Evolutionary conservation across 2,888 invertebrate genomes (phyloP), one percentile per base, ranked within the genome.

Genomic region (Polymixis flavicincta): DNA sequence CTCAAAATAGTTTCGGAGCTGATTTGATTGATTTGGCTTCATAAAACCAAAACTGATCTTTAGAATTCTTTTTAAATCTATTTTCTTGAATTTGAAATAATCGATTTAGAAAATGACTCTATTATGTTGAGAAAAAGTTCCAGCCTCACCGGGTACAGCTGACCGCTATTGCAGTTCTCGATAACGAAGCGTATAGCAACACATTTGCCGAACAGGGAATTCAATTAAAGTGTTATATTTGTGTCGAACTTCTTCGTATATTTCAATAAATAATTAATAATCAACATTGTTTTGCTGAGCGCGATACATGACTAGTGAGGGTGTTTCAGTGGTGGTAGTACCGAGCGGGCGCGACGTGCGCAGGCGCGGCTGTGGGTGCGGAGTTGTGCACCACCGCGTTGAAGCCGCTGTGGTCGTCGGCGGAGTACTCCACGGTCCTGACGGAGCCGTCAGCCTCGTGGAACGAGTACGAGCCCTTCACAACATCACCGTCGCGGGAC

Each of bases 401-500:
- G 91, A 95, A 95, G 54, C 97, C 97, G 88, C 91, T 95, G 93
- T 97, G 96, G 88, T 95, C 96, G 80, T 97, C 96, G 79, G 97
- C 96, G 88, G 96, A 91, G 94, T 97, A 97, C 90, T 96, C 94
- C 82, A 97, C 97, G 82, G 96, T 97, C 84, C 97, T 94, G 90
- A 96, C 89, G 91, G 97, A 97, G 89, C 97, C 97, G 89, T 97
- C 97, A 67, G 97, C 96, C 89, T 97, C 97, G 82, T 95, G 95
- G 87, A 97, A 92, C 28, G 96, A 96, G 94, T 97, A 97, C 22
- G 95, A 94, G 87, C 97, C 97, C 90, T 96, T 96, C 82, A 97
- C 97, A 2, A 94, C 95, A 85, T 97, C 97, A 61, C 97, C 97
- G 85, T 97, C 97, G 83, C 96, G 94, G 78, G 89, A 87, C 90